phyloP scores from a whole-genome alignment of 2,113 vertebrate genomes.

The Oncorhynchus keta region DNA sequence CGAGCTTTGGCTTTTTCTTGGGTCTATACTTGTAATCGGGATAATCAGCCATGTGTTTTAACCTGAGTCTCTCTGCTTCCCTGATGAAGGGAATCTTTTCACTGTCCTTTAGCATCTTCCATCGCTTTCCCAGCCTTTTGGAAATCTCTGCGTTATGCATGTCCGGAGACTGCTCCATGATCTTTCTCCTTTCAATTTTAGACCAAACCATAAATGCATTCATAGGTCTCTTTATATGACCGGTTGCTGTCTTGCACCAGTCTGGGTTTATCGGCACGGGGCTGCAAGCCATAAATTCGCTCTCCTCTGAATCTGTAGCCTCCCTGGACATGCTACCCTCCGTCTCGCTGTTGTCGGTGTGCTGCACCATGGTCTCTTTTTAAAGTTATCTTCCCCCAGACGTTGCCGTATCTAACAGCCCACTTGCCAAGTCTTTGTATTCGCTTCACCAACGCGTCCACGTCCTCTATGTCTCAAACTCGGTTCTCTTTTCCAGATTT shows the following conservation, averaged over 20 bases:
- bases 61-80: constrained; percentile 93
- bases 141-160: constrained; percentile 99
- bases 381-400: constrained; percentile 44
- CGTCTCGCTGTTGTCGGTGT: constrained; percentile 86
- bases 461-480: constrained; percentile 59
- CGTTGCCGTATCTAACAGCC: constrained; percentile 57
- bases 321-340: constrained; percentile 93
- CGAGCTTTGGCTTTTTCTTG: constrained; percentile 98
- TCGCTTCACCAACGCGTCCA: constrained; percentile 49
- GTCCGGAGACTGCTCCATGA: constrained; percentile 99
- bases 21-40: constrained; percentile 99
- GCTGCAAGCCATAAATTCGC: constrained; percentile 96
- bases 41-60: constrained; percentile 99
- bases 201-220: constrained; percentile 99
- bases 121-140: constrained; percentile 94
- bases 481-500: constrained; percentile 86
- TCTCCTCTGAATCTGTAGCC: constrained; percentile 93
- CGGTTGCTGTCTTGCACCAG: constrained; percentile 98
- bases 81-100: constrained; percentile 99
- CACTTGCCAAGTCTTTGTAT: constrained; percentile 58
- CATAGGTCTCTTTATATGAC: constrained; percentile 98
- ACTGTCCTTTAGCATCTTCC: constrained; percentile 98
- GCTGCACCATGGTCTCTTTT: constrained; percentile 87
- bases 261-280: constrained; percentile 92
- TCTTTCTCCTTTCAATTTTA: constrained; percentile 97